Evolutionary conservation across 1,140 invertebrate genomes (phyloP).

Genomic region (Meloidogyne exigua): DNA sequence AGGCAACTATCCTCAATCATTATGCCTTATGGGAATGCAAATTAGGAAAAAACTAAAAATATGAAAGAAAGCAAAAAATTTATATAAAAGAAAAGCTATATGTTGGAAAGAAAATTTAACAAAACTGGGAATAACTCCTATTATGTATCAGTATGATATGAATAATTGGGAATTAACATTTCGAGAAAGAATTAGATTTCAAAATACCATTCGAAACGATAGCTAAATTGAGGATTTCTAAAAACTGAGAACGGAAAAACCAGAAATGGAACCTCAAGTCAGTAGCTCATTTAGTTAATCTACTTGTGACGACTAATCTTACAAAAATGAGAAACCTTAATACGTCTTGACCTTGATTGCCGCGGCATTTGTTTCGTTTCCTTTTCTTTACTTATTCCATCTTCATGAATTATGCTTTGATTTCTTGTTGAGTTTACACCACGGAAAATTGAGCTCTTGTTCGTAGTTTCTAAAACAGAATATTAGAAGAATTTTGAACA

Average conservation of each 20-base stretch:
- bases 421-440: too few relatives aligned
- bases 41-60: conserved; percentile 2
- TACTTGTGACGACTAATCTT: too few relatives aligned
- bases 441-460: not conserved
- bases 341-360: not conserved
- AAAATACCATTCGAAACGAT: too few relatives aligned
- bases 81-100: not conserved
- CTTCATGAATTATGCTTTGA: too few relatives aligned
- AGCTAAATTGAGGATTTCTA: too few relatives aligned
- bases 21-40: conserved; percentile 1
- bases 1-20: not conserved
- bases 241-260: too few relatives aligned
- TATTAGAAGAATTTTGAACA: too few relatives aligned
- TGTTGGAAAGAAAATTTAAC: not conserved
- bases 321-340: not conserved
- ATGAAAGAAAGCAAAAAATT: not conserved
- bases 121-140: not conserved
- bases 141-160: not conserved
- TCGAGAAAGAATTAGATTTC: not conserved
- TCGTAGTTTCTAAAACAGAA: not conserved
- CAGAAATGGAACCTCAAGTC: too few relatives aligned
- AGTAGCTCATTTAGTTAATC: too few relatives aligned
- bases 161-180: not conserved
- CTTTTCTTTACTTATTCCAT: not conserved
- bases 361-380: not conserved